Percentiles rank a stretch among this genome's conserved stretches.
Conservation (phyloP, 2,888 invertebrate species). For the Epinotia demarniana region DNA sequence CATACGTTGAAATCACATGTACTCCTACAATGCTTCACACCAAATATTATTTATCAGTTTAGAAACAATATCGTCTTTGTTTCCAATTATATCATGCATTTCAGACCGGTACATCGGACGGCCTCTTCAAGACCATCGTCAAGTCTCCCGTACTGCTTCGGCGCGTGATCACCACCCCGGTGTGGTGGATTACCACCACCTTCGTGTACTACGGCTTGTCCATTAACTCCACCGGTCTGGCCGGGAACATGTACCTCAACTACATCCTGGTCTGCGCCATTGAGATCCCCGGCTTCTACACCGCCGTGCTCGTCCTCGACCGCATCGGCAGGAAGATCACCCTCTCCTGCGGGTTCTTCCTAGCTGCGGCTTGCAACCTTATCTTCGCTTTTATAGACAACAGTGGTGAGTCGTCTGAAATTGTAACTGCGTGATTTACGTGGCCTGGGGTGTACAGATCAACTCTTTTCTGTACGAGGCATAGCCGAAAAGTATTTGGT, state of each 20-base stretch:
- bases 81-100: not conserved
- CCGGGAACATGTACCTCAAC: conserved; percentile 90
- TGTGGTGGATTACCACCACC: conserved; percentile 91
- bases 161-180: conserved; percentile 86
- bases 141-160: conserved; percentile 80
- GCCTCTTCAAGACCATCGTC: conserved; percentile 64
- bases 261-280: conserved; percentile 86
- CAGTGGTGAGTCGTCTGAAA: conserved; percentile 69
- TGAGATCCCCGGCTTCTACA: conserved; percentile 89
- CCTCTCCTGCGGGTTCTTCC: conserved; percentile 83
- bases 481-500: no score
- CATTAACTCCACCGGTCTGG: conserved; percentile 89
- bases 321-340: conserved; percentile 86
- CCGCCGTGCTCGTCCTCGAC: conserved; percentile 86
- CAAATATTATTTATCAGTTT: no score
- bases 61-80: no score
- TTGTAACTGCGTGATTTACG: no score
- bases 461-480: no score
- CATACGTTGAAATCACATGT: not conserved
- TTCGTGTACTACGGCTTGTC: conserved; percentile 92
- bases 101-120: not conserved
- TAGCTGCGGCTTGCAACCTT: conserved; percentile 82
- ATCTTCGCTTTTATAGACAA: conserved; percentile 76
- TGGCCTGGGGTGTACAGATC: no score
- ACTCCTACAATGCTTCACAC: not conserved